Percentiles rank a stretch among this genome's conserved stretches.
Evolutionary conservation across 1,140 invertebrate genomes (phyloP).

Genomic region (Galleria mellonella): DNA sequence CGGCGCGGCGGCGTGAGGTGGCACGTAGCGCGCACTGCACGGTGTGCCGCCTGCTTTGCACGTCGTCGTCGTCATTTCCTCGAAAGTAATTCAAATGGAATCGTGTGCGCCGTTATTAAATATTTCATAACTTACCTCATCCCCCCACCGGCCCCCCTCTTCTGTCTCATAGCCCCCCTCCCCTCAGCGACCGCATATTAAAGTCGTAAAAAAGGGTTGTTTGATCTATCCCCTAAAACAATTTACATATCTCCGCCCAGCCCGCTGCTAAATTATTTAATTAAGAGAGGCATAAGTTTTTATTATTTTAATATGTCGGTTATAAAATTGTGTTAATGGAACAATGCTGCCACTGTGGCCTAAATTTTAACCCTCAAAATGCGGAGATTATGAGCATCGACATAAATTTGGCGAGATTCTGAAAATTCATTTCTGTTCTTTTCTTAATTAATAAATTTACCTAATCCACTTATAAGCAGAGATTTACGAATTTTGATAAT

Average conservation of each 20-base stretch:
- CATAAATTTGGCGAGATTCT: constrained; percentile 20
- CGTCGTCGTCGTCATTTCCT: constrained; percentile 71
- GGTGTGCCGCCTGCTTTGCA: constrained; percentile 43
- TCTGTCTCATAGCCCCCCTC: constrained; percentile 32
- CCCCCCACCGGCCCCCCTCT: constrained; percentile 18
- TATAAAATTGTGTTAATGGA: constrained; percentile 72
- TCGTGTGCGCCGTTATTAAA: constrained; percentile 74
- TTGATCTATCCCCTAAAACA: constrained; percentile 76
- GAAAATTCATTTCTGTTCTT: constrained; percentile 2
- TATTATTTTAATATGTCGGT: constrained; percentile 73
- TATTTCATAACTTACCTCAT: constrained; percentile 71
- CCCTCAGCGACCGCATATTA: constrained; percentile 67
- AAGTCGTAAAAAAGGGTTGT: constrained; percentile 76
- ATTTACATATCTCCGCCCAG: constrained; percentile 73
- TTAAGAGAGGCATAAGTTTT: constrained; percentile 76
- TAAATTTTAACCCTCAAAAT: constrained; percentile 38
- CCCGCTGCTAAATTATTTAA: constrained; percentile 75
- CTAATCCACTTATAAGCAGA: neutral
- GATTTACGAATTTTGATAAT: neutral
- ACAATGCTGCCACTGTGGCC: constrained; percentile 45
- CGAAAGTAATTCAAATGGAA: constrained; percentile 74
- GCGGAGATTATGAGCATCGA: constrained; percentile 32
- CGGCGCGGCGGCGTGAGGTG: constrained; percentile 9
- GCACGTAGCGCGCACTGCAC: constrained; percentile 17
- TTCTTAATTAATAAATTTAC: neutral